Conservation (phyloP, 2,888 invertebrate species). For the Sphecodes monilicornis region DNA sequence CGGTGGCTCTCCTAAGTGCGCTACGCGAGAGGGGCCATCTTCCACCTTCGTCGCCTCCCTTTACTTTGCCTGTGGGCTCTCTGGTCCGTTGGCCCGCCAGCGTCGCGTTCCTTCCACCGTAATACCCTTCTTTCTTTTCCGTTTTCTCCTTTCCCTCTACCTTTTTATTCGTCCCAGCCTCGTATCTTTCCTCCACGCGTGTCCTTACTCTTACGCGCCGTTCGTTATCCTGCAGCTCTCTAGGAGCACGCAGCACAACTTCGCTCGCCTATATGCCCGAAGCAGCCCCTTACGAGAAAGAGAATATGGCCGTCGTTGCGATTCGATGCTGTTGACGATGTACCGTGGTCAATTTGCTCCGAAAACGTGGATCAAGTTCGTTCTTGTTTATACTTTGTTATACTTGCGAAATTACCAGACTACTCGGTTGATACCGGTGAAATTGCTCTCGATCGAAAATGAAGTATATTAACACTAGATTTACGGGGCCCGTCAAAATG, state of each 20-base stretch:
- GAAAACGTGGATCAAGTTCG: neutral
- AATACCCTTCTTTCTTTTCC: neutral
- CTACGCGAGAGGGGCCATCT: slow-evolving; percentile 41
- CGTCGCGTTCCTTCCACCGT: slow-evolving; percentile 32
- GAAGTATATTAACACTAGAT: too few relatives aligned
- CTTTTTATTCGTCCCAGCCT: neutral
- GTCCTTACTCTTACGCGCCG: slow-evolving; percentile 13
- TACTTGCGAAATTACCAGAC: too few relatives aligned
- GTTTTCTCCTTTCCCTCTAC: neutral
- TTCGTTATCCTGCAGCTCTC: slow-evolving; percentile 54
- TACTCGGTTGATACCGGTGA: too few relatives aligned
- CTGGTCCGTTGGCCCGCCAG: slow-evolving; percentile 18
- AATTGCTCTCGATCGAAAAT: too few relatives aligned
- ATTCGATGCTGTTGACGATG: slow-evolving; percentile 61
- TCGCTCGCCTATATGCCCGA: neutral
- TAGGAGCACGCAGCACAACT: slow-evolving; percentile 27
- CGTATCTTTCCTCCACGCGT: slow-evolving; percentile 14
- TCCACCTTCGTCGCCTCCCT: slow-evolving; percentile 59
- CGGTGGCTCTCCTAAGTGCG: slow-evolving; percentile 60
- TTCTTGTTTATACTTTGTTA: neutral
- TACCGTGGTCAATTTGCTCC: too few relatives aligned
- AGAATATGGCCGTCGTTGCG: slow-evolving; percentile 53
- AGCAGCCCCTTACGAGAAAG: slow-evolving; percentile 36
- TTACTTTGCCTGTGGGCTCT: slow-evolving; percentile 45
- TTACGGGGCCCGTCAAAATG: too few relatives aligned